Conservation (phyloP, 2,797 vertebrate genomes). For the Phoeniculus purpureus region DNA sequence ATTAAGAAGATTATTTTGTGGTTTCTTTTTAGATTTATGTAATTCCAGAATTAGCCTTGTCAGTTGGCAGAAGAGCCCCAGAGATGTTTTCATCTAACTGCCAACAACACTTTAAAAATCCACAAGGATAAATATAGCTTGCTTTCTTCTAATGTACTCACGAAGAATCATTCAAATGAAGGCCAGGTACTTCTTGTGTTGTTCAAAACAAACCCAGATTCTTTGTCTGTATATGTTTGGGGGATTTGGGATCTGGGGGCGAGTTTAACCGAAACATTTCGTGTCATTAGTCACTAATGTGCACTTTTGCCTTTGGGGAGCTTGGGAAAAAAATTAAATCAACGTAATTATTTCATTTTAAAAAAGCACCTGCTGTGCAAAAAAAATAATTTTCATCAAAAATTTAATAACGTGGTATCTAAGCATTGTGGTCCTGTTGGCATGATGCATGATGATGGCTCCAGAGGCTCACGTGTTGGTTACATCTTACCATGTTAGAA, state of each 20-base stretch:
- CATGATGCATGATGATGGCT: background rate
- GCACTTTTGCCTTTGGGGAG: background rate
- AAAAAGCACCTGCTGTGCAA: slow-evolving; percentile 37
- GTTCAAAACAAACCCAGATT: background rate
- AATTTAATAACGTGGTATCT: slow-evolving; percentile 37
- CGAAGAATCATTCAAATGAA: background rate
- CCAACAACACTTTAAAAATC: background rate
- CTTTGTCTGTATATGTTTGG: background rate
- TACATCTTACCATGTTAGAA: background rate
- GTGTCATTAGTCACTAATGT: slow-evolving; percentile 39
- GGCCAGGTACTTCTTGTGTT: background rate
- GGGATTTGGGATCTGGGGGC: background rate
- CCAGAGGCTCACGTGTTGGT: background rate
- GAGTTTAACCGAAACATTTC: slow-evolving; percentile 1
- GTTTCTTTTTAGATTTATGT: background rate
- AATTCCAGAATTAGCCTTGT: background rate
- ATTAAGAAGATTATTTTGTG: background rate
- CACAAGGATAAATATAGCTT: background rate
- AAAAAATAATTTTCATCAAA: slow-evolving; percentile 54
- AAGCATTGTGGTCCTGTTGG: background rate
- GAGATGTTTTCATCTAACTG: background rate
- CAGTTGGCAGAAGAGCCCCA: background rate
- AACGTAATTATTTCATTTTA: slow-evolving; percentile 45
- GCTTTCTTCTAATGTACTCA: slow-evolving; percentile 17
- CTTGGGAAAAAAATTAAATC: slow-evolving; percentile 20